Base-by-base conservation (phyloP, 2,113 vertebrate genomes). In the Petromus typicus region DNA sequence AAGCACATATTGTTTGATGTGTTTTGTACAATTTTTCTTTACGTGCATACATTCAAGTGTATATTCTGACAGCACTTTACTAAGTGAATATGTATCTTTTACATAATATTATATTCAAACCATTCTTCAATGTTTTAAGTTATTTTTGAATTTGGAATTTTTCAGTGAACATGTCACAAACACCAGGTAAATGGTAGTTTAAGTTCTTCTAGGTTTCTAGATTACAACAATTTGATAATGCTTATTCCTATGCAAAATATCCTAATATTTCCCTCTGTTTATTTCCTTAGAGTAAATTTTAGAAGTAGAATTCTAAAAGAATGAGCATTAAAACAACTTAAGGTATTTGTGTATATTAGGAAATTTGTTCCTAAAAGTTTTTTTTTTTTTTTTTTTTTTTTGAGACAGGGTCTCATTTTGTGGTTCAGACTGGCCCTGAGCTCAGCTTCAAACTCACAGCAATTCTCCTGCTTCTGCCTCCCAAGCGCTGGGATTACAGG, bases 251-350 rank as follows among this genome's bases (percentile, higher is more conserved):
- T 76, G 13, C 37, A 89, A 85, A 94, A 30, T 17, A 67, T 64
- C 13, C 69, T 87, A 76, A 32, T 73, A 32, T 76, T 93, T 14
- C 43, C 43, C 48, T 73, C 25, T 92, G n/a, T 56, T 61, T 73
- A n/a, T 94, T 89, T 71, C 32, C 63, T 93, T 91, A 82, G 43
- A 20, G n/a, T 82, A 80, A 45, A 84, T 83, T 95, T 90, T 95
- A 87, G n/a, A 81, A 85, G 69, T 87, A 61, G 59, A 95, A 64
- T 85, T 90, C 69, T n/a, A n/a, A n/a, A n/a, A n/a, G n/a, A n/a
- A n/a, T n/a, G n/a, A n/a, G 27, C 45, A 85, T 82, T 85, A 61
- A 85, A 85, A 87, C 48, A 91, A 73, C 4, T 54, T 85, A 48
- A 17, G 12, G 13, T 80, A 34, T 80, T 51, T 84, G 5, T 87